Evolutionary conservation across 2,113 vertebrate genomes (phyloP).

Genomic region (Chaetops frenatus): DNA sequence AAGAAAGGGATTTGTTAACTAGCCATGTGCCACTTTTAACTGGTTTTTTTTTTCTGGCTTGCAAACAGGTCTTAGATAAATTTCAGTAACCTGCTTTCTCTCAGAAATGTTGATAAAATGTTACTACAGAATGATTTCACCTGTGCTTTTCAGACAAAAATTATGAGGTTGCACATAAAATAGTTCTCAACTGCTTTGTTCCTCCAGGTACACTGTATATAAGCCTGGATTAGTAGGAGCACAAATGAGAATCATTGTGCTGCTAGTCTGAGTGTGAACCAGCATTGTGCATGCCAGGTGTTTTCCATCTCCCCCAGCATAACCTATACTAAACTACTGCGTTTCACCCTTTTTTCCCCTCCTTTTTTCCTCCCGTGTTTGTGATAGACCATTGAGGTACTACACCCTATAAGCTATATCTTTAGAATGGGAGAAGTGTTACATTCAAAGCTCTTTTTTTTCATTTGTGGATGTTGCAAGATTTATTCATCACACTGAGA

Average conservation of each 20-base stretch:
- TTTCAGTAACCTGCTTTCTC: background rate
- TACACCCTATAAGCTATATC: background rate
- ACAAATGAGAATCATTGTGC: background rate
- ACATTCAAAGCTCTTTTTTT: background rate
- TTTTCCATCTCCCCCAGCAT: background rate
- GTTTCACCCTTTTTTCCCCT: fast-evolving
- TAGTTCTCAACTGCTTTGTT: background rate
- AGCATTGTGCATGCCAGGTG: background rate
- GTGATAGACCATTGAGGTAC: background rate
- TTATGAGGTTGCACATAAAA: background rate
- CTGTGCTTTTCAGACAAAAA: background rate
- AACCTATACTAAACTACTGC: background rate
- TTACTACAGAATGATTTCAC: background rate
- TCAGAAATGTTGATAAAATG: background rate
- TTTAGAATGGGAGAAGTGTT: background rate
- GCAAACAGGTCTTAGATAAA: background rate
- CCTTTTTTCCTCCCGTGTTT: background rate
- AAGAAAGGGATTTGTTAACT: background rate
- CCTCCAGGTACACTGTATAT: background rate
- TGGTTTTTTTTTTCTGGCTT: background rate
- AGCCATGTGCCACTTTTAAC: background rate
- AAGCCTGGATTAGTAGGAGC: background rate
- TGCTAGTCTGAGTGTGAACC: background rate
- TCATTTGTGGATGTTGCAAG: background rate
- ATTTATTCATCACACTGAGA: background rate